Base-by-base conservation (phyloP, 2,888 invertebrate species). In the Salticus scenicus region DNA sequence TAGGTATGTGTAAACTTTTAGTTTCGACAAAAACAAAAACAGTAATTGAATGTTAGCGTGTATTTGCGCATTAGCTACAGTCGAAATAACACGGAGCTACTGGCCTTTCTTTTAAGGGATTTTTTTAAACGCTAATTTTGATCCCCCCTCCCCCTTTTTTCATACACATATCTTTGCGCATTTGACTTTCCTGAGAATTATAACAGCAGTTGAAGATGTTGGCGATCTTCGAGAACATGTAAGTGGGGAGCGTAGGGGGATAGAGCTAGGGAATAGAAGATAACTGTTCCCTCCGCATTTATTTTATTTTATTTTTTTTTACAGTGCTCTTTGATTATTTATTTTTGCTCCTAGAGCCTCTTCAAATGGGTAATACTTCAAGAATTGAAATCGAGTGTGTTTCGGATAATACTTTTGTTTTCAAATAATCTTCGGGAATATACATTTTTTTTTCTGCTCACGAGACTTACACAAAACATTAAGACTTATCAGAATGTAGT, bases 11-110 rank as follows among this genome's bases (percentile, higher is more conserved):
- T 84, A 84, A 72, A 77, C 71, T 83, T 70, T 75, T 72, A 76
- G 71, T 83, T 76, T 83, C 71, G 33, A 24, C 71, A 47, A 71
- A 84, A 72, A 77, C 77, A 84, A 84, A 84, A 84, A 84, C 77
- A 84, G 33, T 84, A 84, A 84, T 84, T 84, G 83, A 84, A 77
- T 77, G 83, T 84, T 84, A 57, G 83, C 83, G 83, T 84, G 83
- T 84, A 57, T 84, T 84, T 84, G 83, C 83, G 63, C 77, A 84
- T 84, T 84, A 84, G 83, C 72, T 67, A 84, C 83, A 84, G 71
- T 84, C 83, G 72, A 69, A 67, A 72, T 72, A 77, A 41, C 83
- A 78, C 73, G 70, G 70, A 57, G 73, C 27, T 37, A 7, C 10
- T 24, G 14, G 33, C 70, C 27, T 63, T 75, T 63, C 75, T 69